Conservation (phyloP, 2,888 invertebrate genomes). For the Aelia acuminata region DNA sequence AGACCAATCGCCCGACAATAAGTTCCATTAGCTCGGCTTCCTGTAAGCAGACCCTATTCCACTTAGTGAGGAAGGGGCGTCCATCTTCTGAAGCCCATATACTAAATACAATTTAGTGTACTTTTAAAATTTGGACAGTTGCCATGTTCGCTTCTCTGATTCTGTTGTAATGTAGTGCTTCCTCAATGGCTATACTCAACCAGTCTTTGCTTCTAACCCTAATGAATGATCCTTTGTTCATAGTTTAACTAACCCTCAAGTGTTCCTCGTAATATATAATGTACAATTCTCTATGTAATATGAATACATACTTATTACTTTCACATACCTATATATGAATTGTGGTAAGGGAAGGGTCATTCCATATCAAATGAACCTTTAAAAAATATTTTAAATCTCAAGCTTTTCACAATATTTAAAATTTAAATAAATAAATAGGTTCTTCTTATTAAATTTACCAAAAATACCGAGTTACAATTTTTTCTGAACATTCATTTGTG, state of each 20-base stretch:
- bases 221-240: neutral
- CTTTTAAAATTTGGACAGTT: neutral
- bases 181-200: neutral
- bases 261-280: neutral
- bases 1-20: slow-evolving; percentile 29
- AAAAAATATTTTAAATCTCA: too few relatives aligned
- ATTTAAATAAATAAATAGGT: too few relatives aligned
- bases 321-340: too few relatives aligned
- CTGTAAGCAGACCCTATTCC: slow-evolving; percentile 31
- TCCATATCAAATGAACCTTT: too few relatives aligned
- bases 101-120: slow-evolving; percentile 22
- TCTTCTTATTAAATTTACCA: too few relatives aligned
- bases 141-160: neutral
- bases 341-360: too few relatives aligned
- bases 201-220: neutral
- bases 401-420: too few relatives aligned
- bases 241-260: too few relatives aligned
- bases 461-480: too few relatives aligned
- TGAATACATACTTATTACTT: too few relatives aligned
- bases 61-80: neutral
- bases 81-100: neutral
- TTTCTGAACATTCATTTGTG: too few relatives aligned
- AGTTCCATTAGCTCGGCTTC: slow-evolving; percentile 4
- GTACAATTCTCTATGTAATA: too few relatives aligned
- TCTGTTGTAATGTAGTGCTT: neutral